These are phyloP conservation scores for Polypterus senegalus DNA, from an alignment of 2,113 vertebrate species.

Conservation along the genomic window DNA sequence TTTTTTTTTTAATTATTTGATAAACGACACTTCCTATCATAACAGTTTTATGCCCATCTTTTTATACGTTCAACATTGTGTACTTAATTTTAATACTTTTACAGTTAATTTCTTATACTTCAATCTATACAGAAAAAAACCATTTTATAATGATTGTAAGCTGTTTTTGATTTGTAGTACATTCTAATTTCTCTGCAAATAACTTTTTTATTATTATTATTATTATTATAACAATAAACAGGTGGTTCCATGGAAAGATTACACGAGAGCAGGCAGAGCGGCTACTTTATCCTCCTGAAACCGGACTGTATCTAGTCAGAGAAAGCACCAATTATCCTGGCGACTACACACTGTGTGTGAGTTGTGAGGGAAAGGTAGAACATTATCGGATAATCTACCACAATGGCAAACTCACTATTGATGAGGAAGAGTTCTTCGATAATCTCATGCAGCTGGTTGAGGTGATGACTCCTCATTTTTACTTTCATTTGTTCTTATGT, in stretches of 20 bases:
- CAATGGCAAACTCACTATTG: slow-evolving; percentile 83
- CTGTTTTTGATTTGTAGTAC: no score
- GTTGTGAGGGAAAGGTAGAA: slow-evolving; percentile 91
- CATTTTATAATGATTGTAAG: no score
- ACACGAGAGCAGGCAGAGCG: slow-evolving; percentile 77
- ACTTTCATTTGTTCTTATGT: no score
- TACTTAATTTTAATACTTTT: no score
- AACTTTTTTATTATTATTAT: no score
- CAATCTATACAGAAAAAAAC: no score
- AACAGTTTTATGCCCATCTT: no score
- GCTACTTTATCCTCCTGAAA: slow-evolving; percentile 75
- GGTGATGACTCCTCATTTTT: slow-evolving; percentile 40
- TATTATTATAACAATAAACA: slow-evolving; percentile 21
- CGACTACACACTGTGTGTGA: slow-evolving; percentile 94
- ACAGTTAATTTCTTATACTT: no score
- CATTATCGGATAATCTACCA: slow-evolving; percentile 93
- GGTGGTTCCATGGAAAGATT: slow-evolving; percentile 98
- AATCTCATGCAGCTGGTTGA: slow-evolving; percentile 97
- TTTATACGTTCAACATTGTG: no score
- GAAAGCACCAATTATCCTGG: slow-evolving; percentile 97
- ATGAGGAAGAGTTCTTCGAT: slow-evolving; percentile 82
- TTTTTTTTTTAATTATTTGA: no score
- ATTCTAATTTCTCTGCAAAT: no score
- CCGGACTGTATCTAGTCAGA: slow-evolving; percentile 81
- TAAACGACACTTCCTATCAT: no score